phyloP scores from a whole-genome alignment of 1,140 invertebrate species.

The Sitophilus oryzae region DNA sequence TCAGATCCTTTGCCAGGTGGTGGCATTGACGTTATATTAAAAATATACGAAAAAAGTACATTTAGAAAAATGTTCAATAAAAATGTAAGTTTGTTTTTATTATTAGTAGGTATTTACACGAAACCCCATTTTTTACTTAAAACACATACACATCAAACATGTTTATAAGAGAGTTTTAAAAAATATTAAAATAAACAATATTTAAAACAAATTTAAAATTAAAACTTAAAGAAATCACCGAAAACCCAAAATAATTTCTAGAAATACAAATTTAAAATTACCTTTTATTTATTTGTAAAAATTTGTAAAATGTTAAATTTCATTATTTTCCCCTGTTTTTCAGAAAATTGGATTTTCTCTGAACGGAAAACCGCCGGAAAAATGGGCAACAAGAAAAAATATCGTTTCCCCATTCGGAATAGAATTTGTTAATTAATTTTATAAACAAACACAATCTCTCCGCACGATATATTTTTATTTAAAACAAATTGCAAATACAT shows the following conservation, averaged over 20 bases:
- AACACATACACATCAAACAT: no score
- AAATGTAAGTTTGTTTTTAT: conserved; percentile 9
- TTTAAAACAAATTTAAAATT: no score
- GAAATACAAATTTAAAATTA: background rate
- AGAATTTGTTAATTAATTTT: conserved; percentile 33
- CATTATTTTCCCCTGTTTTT: conserved; percentile 9
- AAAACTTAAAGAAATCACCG: no score
- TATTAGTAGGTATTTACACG: no score
- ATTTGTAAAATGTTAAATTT: background rate
- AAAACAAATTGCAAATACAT: background rate
- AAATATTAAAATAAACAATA: no score
- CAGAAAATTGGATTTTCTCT: no score
- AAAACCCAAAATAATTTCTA: no score
- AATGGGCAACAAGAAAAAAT: conserved; percentile 5
- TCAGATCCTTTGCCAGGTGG: conserved; percentile 25
- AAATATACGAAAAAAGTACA: conserved; percentile 2
- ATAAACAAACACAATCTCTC: background rate
- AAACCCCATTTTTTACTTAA: no score
- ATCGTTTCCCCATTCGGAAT: conserved; percentile 38
- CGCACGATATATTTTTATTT: background rate
- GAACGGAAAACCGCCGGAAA: no score
- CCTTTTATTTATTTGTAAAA: background rate
- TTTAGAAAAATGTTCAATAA: background rate
- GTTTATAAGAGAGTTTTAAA: no score
- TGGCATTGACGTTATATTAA: conserved; percentile 27